A percentile compares a stretch with the other conserved stretches of the same genome.
Conservation (phyloP, 2,113 vertebrate genomes). For the Prionailurus viverrinus region DNA sequence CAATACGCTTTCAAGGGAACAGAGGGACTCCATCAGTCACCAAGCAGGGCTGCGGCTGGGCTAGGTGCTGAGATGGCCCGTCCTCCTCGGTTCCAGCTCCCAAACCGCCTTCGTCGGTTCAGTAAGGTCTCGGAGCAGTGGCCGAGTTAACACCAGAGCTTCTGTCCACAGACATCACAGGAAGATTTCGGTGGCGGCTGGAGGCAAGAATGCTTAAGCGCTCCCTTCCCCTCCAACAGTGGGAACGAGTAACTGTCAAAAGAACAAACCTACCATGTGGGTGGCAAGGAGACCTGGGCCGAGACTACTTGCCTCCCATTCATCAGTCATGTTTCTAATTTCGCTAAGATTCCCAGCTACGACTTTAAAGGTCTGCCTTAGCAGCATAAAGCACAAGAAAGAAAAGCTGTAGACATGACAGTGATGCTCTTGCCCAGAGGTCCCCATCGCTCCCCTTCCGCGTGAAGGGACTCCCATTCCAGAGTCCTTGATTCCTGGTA, state of each 20-base stretch:
- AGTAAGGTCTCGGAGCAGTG: background rate
- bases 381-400: background rate
- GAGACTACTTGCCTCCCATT: background rate
- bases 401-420: background rate
- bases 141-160: background rate
- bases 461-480: background rate
- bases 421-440: background rate
- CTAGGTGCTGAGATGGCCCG: background rate
- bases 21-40: background rate
- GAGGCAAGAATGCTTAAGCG: background rate
- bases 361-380: background rate
- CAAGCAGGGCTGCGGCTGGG: background rate
- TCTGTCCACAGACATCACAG: rapidly evolving
- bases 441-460: background rate
- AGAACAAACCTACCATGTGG: background rate
- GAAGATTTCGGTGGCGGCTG: too few species aligned
- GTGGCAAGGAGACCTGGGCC: background rate
- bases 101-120: background rate
- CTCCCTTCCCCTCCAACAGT: background rate
- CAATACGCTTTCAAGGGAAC: background rate
- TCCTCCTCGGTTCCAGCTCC: background rate
- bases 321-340: background rate
- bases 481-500: background rate
- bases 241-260: background rate
- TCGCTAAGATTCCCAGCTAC: background rate